Evolutionary conservation across 1,140 invertebrate species (phyloP).

Genomic region (Aricia agestis): DNA sequence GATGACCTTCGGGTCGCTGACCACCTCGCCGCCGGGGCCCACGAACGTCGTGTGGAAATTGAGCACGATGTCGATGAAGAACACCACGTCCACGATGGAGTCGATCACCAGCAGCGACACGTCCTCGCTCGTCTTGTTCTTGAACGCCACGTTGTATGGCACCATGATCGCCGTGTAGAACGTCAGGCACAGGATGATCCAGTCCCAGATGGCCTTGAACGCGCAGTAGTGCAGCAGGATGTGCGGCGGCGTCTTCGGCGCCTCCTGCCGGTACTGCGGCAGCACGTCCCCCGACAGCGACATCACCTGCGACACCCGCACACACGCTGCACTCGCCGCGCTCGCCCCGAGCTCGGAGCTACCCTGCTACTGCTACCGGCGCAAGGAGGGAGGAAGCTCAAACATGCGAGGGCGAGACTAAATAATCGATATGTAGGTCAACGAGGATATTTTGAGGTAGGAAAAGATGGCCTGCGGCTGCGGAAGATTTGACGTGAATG

Average conservation of each 20-base stretch:
- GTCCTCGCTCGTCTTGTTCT: constrained; percentile 99
- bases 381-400: too few species aligned
- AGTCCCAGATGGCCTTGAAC: constrained; percentile 99
- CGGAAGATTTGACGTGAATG: too few species aligned
- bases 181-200: constrained; percentile 99
- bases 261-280: constrained; percentile 99
- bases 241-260: constrained; percentile 98
- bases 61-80: constrained; percentile 99
- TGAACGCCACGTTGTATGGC: constrained; percentile 99
- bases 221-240: constrained; percentile 98
- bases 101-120: constrained; percentile 97
- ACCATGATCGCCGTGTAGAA: constrained; percentile 99
- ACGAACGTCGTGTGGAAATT: constrained; percentile 99
- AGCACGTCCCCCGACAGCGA: constrained; percentile 87
- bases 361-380: too few species aligned
- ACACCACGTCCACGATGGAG: constrained; percentile 99
- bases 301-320: constrained; percentile 54
- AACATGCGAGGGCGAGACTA: too few species aligned
- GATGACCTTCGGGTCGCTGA: constrained; percentile 98
- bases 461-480: too few species aligned
- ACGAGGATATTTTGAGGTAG: too few species aligned
- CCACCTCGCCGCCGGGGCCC: constrained; percentile 97
- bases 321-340: background rate
- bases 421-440: too few species aligned
- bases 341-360: too few species aligned